Evolutionary conservation across 2,113 vertebrate species (phyloP), one percentile per base, ranked within the genome.

Genomic region (Prochilodus magdalenae): DNA sequence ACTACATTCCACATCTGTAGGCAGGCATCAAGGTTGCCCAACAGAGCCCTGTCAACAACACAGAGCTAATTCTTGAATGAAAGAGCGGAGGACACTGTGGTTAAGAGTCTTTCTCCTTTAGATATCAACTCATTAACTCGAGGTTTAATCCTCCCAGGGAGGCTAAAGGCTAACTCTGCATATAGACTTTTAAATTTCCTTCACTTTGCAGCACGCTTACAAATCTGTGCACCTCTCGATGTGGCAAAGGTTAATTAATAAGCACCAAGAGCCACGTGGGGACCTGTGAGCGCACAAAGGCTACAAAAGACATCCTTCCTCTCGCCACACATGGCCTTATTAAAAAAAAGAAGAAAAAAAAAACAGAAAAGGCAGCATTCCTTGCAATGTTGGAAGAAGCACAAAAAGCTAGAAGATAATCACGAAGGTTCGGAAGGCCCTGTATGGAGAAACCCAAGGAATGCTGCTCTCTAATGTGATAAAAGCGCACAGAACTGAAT

Each of bases 221-320:
- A 63, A 51, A 76, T 55, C 71, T 20, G 24, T 16, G 12, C 5
- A 69, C 76, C 63, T 73, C 60, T 78, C 53, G 57, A 59, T n/a
- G 51, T 40, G 70, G 18, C 60, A 66, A 59, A 76, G 80, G 59
- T 80, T 29, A 86, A 83, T 86, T 80, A 80, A 83, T 71, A 72
- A 83, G 75, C 60, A 55, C 11, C 72, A 14, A 82, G 73, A 60
- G 36, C 24, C 16, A 29, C 20, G 49, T 16, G 30, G 16, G 51
- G 30, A 85, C 73, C 65, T 71, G 65, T 69, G 63, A 72, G 73
- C 27, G 69, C 18, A 40, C 47, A 70, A 72, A 80, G 10, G 47
- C 73, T 76, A 80, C 49, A 80, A 77, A 83, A 71, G 59, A 49
- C 67, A 83, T 75, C 59, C 77, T 73, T 77, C 74, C 36, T 60